These are phyloP conservation scores for Eulithis prunata DNA, from an alignment of 2,888 invertebrate species.

Conservation along the genomic window DNA sequence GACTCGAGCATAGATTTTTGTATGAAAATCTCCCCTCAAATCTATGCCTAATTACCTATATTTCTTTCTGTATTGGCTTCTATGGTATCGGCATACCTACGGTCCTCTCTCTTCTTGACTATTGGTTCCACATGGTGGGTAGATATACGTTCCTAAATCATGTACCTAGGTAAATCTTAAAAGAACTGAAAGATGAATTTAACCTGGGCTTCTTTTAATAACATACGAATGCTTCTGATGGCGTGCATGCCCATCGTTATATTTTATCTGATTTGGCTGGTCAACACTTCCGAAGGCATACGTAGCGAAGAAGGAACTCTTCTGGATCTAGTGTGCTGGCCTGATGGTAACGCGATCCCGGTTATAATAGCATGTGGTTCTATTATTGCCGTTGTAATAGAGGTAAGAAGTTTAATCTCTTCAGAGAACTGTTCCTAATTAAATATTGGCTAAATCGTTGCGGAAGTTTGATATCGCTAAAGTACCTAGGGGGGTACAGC, in stretches of 20 bases:
- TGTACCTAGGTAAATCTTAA: too few relatives aligned
- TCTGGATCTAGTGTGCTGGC: constrained; percentile 77
- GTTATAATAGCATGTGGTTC: constrained; percentile 74
- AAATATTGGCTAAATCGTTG: too few relatives aligned
- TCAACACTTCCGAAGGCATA: constrained; percentile 77
- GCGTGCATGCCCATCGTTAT: constrained; percentile 77
- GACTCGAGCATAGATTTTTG: too few relatives aligned
- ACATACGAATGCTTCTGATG: constrained; percentile 75
- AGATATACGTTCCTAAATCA: too few relatives aligned
- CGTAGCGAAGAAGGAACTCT: constrained; percentile 76
- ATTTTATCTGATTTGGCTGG: constrained; percentile 77
- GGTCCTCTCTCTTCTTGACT: too few relatives aligned
- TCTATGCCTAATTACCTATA: too few relatives aligned
- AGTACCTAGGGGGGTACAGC: background rate
- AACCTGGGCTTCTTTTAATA: constrained; percentile 78
- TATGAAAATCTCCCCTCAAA: too few relatives aligned
- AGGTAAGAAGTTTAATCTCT: constrained; percentile 51
- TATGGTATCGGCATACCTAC: too few relatives aligned
- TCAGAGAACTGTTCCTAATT: too few relatives aligned
- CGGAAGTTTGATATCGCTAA: background rate
- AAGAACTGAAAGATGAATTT: constrained; percentile 57
- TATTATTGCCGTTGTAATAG: constrained; percentile 73
- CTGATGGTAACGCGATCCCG: constrained; percentile 78
- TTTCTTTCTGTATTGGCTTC: too few relatives aligned
- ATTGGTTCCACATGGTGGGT: too few relatives aligned